Evolutionary conservation across 1,140 invertebrate genomes (phyloP).

Genomic region (Melanaphis sacchari): DNA sequence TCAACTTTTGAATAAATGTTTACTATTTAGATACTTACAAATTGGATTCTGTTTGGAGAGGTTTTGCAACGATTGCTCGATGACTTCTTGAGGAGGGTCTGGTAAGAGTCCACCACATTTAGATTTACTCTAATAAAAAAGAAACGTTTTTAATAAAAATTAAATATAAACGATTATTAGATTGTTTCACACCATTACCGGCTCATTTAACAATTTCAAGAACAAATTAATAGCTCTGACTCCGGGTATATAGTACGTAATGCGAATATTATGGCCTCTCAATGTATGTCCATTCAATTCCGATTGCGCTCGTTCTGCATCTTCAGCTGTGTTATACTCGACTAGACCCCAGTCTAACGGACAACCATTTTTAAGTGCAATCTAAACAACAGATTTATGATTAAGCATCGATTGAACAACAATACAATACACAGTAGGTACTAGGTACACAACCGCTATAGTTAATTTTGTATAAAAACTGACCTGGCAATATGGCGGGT

Average conservation of each 20-base stretch:
- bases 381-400: constrained; percentile 63
- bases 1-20: neutral
- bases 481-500: constrained; percentile 71
- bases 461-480: constrained; percentile 14
- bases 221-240: constrained; percentile 69
- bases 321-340: constrained; percentile 66
- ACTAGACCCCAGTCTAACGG: constrained; percentile 70
- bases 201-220: constrained; percentile 66
- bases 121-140: constrained; percentile 62
- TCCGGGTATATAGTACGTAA: constrained; percentile 70
- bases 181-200: constrained; percentile 61
- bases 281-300: constrained; percentile 64
- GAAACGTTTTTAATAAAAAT: neutral
- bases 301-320: constrained; percentile 67
- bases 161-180: neutral
- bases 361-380: constrained; percentile 68
- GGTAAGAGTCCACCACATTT: constrained; percentile 65
- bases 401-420: neutral
- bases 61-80: constrained; percentile 66
- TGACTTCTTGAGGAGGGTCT: constrained; percentile 65
- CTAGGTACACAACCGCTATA: neutral
- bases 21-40: constrained; percentile 64
- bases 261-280: constrained; percentile 65
- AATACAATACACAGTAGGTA: neutral
- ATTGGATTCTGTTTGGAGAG: constrained; percentile 67